Base-by-base conservation (phyloP, 2,797 vertebrate species). In the Pangasius krempfi region DNA sequence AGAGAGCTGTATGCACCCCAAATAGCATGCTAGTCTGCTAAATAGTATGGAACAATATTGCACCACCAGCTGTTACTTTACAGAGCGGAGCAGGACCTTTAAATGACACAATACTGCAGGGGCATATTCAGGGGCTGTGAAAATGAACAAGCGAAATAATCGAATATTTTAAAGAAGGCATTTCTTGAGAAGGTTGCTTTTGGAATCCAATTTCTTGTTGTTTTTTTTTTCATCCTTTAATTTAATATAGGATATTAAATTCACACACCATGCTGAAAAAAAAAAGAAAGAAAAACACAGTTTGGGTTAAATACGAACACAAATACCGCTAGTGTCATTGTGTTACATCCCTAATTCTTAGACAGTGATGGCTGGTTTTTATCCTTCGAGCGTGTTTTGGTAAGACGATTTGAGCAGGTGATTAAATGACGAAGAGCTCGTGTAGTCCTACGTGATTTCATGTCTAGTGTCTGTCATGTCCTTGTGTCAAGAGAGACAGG, bases 231-330 rank as follows among this genome's bases (percentile, higher is more conserved):
- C 16, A 78, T 54, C 13, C 14, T 30, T 30, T 54, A 8, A 78
- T 78, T 78, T n/a, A 52, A 27, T 80, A 18, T 22, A 81, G 54
- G 78, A 81, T 81, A 81, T 81, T 37, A 81, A 10, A 56, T 80
- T 80, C n/a, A 56, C 18, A 80, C 78, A 80, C 50, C 27, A 80
- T 80, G 30, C 52, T 80, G 78, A 3, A 72, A 70, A 78, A 0
- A 16, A 73, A 27, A 75, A 44, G 25, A 44, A 20, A 5, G n/a
- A 10, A 76, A 37, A 37, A 3, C 22, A 75, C 73, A 76, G 44
- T 47, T 76, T 27, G 27, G 2, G 4, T 40, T 47, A 47, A 73
- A 20, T 76, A 50, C 12, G 13, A 78, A 30, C 52, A 52, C 27
- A 52, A 27, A 52, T 52, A 5, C 40, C 18, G 47, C 18, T 72